Percentiles rank a stretch among this genome's conserved stretches.
These are phyloP conservation scores for Choloepus hoffmanni DNA, from an alignment of 2,113 vertebrate genomes.

Conservation along the genomic window DNA sequence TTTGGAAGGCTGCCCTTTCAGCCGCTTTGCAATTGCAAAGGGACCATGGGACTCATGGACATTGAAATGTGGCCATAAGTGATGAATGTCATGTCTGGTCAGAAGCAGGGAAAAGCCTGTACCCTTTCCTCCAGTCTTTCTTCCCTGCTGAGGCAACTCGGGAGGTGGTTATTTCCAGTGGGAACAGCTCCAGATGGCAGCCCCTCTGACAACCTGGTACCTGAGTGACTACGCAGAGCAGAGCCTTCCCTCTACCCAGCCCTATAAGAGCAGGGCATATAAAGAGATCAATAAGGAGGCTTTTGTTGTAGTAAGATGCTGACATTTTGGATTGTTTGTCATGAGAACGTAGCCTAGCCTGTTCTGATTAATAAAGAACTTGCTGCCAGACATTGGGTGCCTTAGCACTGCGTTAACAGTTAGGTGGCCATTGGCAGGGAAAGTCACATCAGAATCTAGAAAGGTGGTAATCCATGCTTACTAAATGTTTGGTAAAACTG, in stretches of 20 bases:
- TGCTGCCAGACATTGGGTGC: not conserved
- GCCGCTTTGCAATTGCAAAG: not conserved
- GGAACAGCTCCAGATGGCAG: not conserved
- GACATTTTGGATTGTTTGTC: not conserved
- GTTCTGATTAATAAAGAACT: slow-evolving; percentile 11
- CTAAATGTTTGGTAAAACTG: slow-evolving; percentile 34
- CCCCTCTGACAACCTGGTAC: not conserved
- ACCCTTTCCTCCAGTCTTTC: not conserved
- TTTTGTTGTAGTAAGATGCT: not conserved
- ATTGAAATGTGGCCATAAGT: not conserved
- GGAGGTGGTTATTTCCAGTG: not conserved
- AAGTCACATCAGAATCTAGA: not conserved
- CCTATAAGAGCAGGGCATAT: not conserved
- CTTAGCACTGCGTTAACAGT: not conserved
- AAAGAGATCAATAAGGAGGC: not conserved
- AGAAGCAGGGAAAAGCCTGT: not conserved
- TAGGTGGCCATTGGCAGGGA: not conserved
- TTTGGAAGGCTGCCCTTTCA: not conserved
- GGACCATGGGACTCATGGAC: not conserved
- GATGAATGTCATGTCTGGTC: not conserved
- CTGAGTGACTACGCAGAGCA: not conserved
- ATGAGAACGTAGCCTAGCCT: not conserved
- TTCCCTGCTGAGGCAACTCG: not conserved
- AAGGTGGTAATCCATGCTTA: not conserved
- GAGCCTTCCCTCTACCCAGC: not conserved